Evolutionary conservation across 2,888 invertebrate species (phyloP).

Genomic region (Tetanocera ferruginea): DNA sequence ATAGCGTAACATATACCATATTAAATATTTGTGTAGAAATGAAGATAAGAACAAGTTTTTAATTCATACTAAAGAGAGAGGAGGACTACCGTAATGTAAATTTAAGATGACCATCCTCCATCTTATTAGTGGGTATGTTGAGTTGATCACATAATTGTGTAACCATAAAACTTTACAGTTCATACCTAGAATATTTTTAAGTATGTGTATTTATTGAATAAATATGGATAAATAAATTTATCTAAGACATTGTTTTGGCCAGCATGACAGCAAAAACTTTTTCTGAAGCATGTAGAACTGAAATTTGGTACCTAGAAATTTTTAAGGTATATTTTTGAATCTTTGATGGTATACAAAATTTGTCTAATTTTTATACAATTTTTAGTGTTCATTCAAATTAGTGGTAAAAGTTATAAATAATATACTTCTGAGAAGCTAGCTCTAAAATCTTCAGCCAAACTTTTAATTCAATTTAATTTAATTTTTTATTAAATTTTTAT

Average conservation of each 20-base stretch:
- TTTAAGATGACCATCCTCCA: not conserved
- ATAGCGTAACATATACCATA: not conserved
- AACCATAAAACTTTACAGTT: not conserved
- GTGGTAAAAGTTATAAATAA: too few species aligned
- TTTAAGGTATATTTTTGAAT: too few species aligned
- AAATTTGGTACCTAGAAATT: too few species aligned
- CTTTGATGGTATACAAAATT: too few species aligned
- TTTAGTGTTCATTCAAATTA: too few species aligned
- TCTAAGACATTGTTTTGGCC: not conserved
- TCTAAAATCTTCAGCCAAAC: too few species aligned
- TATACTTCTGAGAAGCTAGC: too few species aligned
- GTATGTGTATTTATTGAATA: not conserved
- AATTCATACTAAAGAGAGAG: not conserved
- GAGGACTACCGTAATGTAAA: constrained; percentile 10
- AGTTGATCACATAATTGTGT: not conserved
- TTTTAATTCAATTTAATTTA: too few species aligned
- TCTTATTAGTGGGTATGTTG: not conserved
- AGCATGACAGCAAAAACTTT: not conserved
- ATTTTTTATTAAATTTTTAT: too few species aligned
- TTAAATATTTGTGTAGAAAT: constrained; percentile 13
- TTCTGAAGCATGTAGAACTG: too few species aligned
- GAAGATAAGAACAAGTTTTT: constrained; percentile 49
- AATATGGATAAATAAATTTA: not conserved
- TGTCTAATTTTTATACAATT: too few species aligned
- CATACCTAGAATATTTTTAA: not conserved